Evolutionary conservation across 2,113 vertebrate genomes (phyloP).

Genomic region (pig (Sus scrofa)): DNA sequence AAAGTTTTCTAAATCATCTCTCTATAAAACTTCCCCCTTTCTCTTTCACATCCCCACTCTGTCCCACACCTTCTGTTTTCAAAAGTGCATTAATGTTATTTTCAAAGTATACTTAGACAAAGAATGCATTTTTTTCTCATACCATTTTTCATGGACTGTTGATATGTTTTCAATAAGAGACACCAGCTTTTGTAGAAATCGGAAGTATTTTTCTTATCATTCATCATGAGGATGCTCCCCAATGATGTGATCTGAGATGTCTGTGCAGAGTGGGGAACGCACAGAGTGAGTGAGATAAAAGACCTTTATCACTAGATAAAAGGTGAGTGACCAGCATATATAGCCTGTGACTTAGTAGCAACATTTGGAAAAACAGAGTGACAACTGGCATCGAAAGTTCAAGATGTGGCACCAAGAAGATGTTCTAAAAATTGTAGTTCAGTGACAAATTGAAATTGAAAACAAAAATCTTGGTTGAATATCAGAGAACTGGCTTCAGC

Average conservation of each 20-base stretch:
- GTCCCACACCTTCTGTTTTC: background rate
- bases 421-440: background rate
- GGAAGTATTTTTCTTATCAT: background rate
- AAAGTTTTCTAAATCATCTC: background rate
- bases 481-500: background rate
- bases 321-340: background rate
- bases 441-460: background rate
- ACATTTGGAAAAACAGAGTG: background rate
- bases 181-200: background rate
- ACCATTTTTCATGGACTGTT: background rate
- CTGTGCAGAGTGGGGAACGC: background rate
- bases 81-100: background rate
- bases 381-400: background rate
- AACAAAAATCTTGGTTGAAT: background rate
- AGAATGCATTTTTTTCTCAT: background rate
- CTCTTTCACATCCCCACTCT: background rate
- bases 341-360: background rate
- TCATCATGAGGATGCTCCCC: background rate
- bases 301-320: too few species aligned
- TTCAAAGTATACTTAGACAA: slow-evolving; percentile 1
- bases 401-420: background rate
- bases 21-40: background rate
- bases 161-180: background rate
- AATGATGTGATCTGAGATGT: background rate
- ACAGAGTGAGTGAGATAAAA: background rate